Base-by-base conservation (phyloP, 2,888 invertebrate genomes). In the Raillietiella orientalis region DNA sequence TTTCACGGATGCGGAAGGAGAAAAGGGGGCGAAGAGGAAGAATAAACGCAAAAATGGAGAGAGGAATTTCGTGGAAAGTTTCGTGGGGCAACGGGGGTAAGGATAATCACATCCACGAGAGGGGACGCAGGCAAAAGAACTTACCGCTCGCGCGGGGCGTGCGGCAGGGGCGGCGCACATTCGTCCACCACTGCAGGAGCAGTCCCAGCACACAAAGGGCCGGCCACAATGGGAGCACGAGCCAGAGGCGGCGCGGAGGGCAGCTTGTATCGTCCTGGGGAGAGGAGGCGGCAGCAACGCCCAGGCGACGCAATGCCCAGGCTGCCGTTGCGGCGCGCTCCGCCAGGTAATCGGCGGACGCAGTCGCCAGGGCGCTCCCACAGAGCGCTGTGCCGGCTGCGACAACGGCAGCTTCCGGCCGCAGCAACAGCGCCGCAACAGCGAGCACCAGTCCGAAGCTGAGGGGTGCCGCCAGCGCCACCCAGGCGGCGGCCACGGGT, bases 331-430 rank as follows among this genome's bases (percentile, higher is more conserved):
- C n/a, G n/a, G n/a, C n/a, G n/a, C n/a, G n/a, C 39, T 69, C 67
- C 30, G 69, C 55, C 44, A 66, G 66, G 43, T 67, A 70, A 46
- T 71, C 71, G 29, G 66, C 49, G 3, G 63, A 57, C 9, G 57
- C 55, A 6, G 65, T 56, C 34, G 69, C 55, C 28, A 67, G 56
- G 5, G 66, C 66, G 12, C 64, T 65, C 14, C 71, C 71, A 28
- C 49, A 42, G 19, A 49, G 35, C 30, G 44, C 41, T 3, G 50
- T 49, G 9, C 48, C 46, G n/a, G n/a, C n/a, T n/a, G n/a, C n/a
- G 35, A 67, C 65, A n/a, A 67, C 51, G 34, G 62, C 58, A 9
- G 69, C 69, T 17, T 66, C 59, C 56, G 65, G 66, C 41, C 66
- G 65, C 55, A 66, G 69, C 41, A 62, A 64, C 29, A 70, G 50